phyloP scores from a whole-genome alignment of 2,797 vertebrate species.

The Danio choprae region DNA sequence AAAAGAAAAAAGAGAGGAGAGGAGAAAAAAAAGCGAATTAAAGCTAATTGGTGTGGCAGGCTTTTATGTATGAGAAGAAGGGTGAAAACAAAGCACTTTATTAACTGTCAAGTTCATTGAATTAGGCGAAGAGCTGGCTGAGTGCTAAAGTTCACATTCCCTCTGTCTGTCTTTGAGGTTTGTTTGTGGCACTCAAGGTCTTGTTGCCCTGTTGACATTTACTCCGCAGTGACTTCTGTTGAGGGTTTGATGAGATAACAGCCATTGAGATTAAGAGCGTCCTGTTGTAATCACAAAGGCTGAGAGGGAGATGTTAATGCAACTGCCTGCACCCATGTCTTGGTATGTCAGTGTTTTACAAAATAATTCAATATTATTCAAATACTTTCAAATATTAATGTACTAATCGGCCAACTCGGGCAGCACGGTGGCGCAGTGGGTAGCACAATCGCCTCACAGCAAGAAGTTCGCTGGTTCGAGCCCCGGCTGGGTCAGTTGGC shows the following conservation, averaged over 20 bases:
- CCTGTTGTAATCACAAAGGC: slow-evolving; percentile 50
- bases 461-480: too few species aligned
- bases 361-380: not conserved
- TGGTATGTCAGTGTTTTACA: not conserved
- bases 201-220: slow-evolving; percentile 61
- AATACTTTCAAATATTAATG: too few species aligned
- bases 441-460: too few species aligned
- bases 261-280: slow-evolving; percentile 65
- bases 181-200: slow-evolving; percentile 58
- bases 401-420: too few species aligned
- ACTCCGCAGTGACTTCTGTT: slow-evolving; percentile 34
- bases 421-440: too few species aligned
- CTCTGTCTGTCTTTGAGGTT: slow-evolving; percentile 21
- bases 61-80: slow-evolving; percentile 90
- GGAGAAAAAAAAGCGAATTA: slow-evolving; percentile 77
- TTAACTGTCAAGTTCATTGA: slow-evolving; percentile 78
- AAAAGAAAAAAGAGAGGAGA: slow-evolving; percentile 72
- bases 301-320: slow-evolving; percentile 39
- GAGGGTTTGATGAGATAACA: slow-evolving; percentile 66
- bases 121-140: slow-evolving; percentile 72
- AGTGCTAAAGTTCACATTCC: slow-evolving; percentile 68
- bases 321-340: not conserved
- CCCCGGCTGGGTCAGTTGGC: too few species aligned
- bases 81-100: slow-evolving; percentile 78
- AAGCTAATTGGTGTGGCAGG: slow-evolving; percentile 92